A percentile compares a stretch with the other conserved stretches of the same genome.
Evolutionary conservation across 2,888 invertebrate genomes (phyloP).

Genomic region (Artemia sinica): DNA sequence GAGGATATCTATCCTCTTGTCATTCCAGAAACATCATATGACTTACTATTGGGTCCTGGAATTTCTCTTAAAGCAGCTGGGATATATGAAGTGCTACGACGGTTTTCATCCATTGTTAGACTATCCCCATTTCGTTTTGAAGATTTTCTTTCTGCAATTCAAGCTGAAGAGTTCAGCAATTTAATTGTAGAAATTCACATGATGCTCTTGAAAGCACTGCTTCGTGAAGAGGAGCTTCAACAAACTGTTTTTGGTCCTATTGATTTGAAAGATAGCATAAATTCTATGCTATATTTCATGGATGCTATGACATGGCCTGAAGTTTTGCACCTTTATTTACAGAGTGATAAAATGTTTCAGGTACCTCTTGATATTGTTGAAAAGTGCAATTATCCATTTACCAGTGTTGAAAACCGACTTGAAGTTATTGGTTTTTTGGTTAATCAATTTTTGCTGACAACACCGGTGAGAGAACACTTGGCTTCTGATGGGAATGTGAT

Average conservation of each 20-base stretch:
- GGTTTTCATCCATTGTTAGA: constrained; percentile 55
- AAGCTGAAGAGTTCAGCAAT: constrained; percentile 78
- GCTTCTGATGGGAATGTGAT: constrained; percentile 83
- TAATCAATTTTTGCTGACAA: constrained; percentile 82
- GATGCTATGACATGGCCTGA: constrained; percentile 96
- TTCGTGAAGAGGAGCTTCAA: constrained; percentile 83
- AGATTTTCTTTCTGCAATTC: constrained; percentile 84
- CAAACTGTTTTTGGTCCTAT: constrained; percentile 87
- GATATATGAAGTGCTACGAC: constrained; percentile 83
- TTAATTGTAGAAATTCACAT: constrained; percentile 85
- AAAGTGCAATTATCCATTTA: constrained; percentile 66
- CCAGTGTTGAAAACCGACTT: constrained; percentile 54
- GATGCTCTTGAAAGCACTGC: constrained; percentile 69
- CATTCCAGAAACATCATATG: constrained; percentile 73
- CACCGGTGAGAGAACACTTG: constrained; percentile 79
- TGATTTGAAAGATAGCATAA: constrained; percentile 93
- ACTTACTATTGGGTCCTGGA: constrained; percentile 56
- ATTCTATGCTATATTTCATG: constrained; percentile 74
- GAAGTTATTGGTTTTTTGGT: constrained; percentile 73
- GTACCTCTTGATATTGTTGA: constrained; percentile 30
- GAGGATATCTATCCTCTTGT: constrained; percentile 57
- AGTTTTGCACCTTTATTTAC: constrained; percentile 67
- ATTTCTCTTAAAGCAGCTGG: constrained; percentile 61
- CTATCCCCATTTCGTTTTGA: constrained; percentile 85
- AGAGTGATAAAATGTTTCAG: constrained; percentile 49